Evolutionary conservation across 2,888 invertebrate species (phyloP).

Genomic region (Oscheius sp.): DNA sequence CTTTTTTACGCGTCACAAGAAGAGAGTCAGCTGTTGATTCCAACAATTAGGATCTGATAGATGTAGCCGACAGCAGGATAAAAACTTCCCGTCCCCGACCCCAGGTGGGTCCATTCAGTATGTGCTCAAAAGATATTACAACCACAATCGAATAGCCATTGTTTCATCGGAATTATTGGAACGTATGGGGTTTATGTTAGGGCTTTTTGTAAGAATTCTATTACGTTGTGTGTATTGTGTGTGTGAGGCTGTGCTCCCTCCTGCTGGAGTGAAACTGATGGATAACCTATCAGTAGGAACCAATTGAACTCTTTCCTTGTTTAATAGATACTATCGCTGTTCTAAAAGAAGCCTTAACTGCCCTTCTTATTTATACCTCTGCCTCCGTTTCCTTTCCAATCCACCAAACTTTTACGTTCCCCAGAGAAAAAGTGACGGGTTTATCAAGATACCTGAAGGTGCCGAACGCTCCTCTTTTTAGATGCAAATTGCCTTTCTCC

Average conservation of each 20-base stretch:
- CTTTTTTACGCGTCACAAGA: conserved; percentile 29
- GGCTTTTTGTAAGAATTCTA: too few relatives aligned
- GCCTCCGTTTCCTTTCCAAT: not conserved
- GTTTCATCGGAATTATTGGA: too few relatives aligned
- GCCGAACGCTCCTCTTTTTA: not conserved
- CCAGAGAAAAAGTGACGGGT: not conserved
- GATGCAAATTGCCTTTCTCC: not conserved
- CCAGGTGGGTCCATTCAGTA: conserved; percentile 16
- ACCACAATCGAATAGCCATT: too few relatives aligned
- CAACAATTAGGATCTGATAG: conserved; percentile 32
- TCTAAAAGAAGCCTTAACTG: too few relatives aligned
- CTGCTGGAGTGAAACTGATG: conserved; percentile 11
- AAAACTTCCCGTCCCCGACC: conserved; percentile 4
- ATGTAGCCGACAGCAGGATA: conserved; percentile 5
- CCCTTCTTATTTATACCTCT: too few relatives aligned
- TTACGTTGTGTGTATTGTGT: too few relatives aligned
- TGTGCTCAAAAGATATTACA: too few relatives aligned
- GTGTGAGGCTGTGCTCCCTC: too few relatives aligned
- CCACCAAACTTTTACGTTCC: not conserved
- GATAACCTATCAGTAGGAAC: conserved; percentile 14
- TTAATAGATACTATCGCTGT: too few relatives aligned
- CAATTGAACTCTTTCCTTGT: not conserved
- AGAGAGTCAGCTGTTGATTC: conserved; percentile 23
- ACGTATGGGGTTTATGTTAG: too few relatives aligned
- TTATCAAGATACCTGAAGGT: too few relatives aligned